Conservation (phyloP, 2,888 invertebrate species). For the Clanis bilineata region DNA sequence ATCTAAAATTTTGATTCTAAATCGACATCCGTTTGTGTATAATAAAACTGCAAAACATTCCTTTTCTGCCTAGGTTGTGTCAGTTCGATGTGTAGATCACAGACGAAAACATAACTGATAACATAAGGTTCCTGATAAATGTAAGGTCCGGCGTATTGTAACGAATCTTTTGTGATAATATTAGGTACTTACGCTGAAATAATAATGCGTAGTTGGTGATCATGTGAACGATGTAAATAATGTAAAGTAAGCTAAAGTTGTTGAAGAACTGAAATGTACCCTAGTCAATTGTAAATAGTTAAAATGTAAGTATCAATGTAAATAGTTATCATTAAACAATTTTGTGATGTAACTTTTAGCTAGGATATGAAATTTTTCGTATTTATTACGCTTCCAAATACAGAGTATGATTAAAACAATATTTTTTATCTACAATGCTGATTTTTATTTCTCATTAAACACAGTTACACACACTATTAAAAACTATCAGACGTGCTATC, state of each 20-base stretch:
- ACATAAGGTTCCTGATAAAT: slow-evolving; percentile 67
- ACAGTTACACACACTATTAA: not conserved
- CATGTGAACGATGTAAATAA: slow-evolving; percentile 58
- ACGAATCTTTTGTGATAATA: slow-evolving; percentile 71
- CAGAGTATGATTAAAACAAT: slow-evolving; percentile 80
- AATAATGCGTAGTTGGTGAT: slow-evolving; percentile 51
- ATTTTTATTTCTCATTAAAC: slow-evolving; percentile 57
- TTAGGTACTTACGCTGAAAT: slow-evolving; percentile 69
- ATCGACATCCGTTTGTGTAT: not conserved
- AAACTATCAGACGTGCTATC: too few relatives aligned
- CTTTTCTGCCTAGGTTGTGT: slow-evolving; percentile 41
- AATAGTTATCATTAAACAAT: slow-evolving; percentile 52
- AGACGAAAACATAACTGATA: slow-evolving; percentile 44
- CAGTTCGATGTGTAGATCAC: slow-evolving; percentile 32
- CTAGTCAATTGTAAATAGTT: slow-evolving; percentile 81
- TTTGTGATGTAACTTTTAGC: slow-evolving; percentile 79
- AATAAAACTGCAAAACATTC: slow-evolving; percentile 48
- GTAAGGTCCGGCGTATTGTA: slow-evolving; percentile 43
- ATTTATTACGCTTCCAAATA: slow-evolving; percentile 82
- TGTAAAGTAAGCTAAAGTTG: slow-evolving; percentile 51
- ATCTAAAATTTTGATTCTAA: too few relatives aligned
- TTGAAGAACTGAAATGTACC: slow-evolving; percentile 81
- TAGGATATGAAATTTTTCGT: slow-evolving; percentile 75
- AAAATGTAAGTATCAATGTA: slow-evolving; percentile 43
- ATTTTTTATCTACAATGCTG: slow-evolving; percentile 71